These are phyloP conservation scores for Columba guinea DNA, from an alignment of 2,797 vertebrate genomes.

Conservation along the genomic window DNA sequence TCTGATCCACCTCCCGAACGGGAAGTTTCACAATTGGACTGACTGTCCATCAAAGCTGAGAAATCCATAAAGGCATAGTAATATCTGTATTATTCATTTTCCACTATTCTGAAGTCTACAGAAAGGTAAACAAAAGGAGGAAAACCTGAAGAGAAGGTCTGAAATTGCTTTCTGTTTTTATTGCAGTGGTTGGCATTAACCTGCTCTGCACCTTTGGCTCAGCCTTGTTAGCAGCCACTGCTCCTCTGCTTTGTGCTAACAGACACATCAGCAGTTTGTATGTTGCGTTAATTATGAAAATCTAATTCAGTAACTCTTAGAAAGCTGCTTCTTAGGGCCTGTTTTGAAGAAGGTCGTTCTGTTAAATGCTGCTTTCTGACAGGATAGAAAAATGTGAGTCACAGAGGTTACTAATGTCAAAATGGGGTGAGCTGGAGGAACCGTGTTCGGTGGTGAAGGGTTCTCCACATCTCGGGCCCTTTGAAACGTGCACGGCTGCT, in stretches of 20 bases:
- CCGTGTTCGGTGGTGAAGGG: rapidly evolving
- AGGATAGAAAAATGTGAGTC: rapidly evolving
- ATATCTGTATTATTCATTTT: constrained; percentile 7
- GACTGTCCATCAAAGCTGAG: not conserved
- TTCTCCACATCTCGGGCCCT: rapidly evolving
- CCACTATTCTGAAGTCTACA: not conserved
- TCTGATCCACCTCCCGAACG: not conserved
- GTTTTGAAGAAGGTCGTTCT: not conserved
- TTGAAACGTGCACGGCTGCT: rapidly evolving
- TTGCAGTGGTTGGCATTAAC: not conserved
- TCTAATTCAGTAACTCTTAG: not conserved
- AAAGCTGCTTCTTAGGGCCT: not conserved
- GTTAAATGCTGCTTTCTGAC: not conserved
- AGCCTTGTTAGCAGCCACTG: not conserved
- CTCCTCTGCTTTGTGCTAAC: not conserved
- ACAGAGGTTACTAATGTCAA: not conserved
- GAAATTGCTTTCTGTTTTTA: not conserved
- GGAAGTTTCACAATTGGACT: not conserved
- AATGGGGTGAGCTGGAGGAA: not conserved
- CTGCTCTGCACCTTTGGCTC: not conserved
- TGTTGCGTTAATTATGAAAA: not conserved
- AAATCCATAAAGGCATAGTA: not conserved
- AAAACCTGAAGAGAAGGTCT: not conserved
- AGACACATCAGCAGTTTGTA: not conserved
- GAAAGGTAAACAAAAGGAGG: not conserved